These are phyloP conservation scores for Heterohyrax brucei DNA, from an alignment of 2,797 vertebrate genomes.

Conservation along the genomic window DNA sequence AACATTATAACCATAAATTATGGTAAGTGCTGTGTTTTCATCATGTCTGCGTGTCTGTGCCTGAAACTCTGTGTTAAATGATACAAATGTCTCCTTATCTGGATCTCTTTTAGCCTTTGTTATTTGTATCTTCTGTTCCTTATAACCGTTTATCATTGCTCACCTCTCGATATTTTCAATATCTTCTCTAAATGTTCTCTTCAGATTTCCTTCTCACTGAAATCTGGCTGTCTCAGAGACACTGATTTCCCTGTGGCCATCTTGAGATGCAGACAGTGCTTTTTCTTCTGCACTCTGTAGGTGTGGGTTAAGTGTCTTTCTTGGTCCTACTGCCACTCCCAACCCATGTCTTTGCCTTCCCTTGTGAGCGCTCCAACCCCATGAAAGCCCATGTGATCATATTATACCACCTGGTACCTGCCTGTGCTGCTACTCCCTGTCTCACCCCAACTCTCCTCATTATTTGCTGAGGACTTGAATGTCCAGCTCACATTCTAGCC, in stretches of 20 bases:
- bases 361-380: background rate
- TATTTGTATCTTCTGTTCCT: background rate
- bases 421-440: background rate
- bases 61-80: background rate
- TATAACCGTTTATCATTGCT: background rate
- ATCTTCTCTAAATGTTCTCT: background rate
- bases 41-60: background rate
- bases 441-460: no score
- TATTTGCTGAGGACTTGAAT: background rate
- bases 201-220: background rate
- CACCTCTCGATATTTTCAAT: background rate
- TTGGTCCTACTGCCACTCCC: background rate
- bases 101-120: background rate
- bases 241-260: background rate
- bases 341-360: background rate
- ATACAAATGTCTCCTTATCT: background rate
- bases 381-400: background rate
- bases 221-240: background rate
- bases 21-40: background rate
- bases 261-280: background rate
- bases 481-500: background rate
- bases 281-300: rapidly evolving
- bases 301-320: background rate
- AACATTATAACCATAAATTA: background rate
- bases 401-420: background rate